Conservation (phyloP, 2,888 invertebrate genomes). For the Plebejus melissa region DNA sequence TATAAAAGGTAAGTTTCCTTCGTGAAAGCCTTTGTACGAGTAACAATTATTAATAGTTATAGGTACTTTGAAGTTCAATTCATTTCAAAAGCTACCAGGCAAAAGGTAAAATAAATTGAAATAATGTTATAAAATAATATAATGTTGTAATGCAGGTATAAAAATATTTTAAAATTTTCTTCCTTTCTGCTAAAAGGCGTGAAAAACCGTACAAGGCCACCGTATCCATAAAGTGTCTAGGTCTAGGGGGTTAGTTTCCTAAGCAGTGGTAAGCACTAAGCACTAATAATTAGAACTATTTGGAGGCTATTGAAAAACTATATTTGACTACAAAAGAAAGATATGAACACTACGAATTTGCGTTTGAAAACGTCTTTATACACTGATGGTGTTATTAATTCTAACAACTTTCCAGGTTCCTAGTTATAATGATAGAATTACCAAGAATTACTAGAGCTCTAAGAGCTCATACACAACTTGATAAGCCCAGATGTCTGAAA, state of each 20-base stretch:
- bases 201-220: no score
- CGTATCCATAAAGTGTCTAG: no score
- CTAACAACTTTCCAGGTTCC: background rate
- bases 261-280: no score
- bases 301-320: no score
- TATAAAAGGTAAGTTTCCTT: background rate
- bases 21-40: no score
- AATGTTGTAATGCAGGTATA: background rate
- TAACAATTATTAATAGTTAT: no score
- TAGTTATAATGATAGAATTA: constrained; percentile 57
- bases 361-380: background rate
- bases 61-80: no score
- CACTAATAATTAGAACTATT: no score
- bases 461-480: constrained; percentile 79
- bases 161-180: background rate
- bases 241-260: no score
- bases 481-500: constrained; percentile 67
- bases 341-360: background rate
- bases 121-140: background rate
- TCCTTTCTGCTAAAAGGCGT: no score
- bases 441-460: constrained; percentile 83
- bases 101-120: background rate
- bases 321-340: no score
- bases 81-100: background rate
- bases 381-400: background rate